These are phyloP conservation scores for Epistrophe eligans DNA, from an alignment of 2,888 invertebrate genomes.

Conservation along the genomic window DNA sequence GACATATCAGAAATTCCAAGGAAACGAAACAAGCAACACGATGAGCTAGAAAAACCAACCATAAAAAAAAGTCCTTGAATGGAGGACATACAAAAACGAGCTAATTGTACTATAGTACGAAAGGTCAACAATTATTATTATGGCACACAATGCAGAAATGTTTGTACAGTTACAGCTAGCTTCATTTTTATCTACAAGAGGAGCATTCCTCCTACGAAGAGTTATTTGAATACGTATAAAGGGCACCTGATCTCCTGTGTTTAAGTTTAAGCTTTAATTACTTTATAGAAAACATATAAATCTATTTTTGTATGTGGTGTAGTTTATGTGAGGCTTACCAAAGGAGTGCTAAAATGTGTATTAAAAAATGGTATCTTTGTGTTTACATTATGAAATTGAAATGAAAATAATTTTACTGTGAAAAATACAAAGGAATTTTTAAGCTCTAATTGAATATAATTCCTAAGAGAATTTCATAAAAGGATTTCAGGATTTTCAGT, in stretches of 20 bases:
- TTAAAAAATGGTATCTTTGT: neutral
- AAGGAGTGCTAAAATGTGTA: neutral
- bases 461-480: neutral
- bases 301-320: too few species aligned
- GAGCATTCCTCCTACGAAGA: neutral
- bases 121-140: constrained; percentile 55
- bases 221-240: constrained; percentile 7
- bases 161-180: neutral
- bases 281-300: neutral
- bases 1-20: constrained; percentile 4
- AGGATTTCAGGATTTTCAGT: neutral
- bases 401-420: neutral
- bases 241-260: constrained; percentile 6
- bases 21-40: neutral
- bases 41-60: neutral
- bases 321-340: neutral
- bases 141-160: constrained; percentile 23
- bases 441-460: constrained; percentile 4
- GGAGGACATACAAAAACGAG: neutral
- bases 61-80: constrained; percentile 39
- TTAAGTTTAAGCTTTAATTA: constrained; percentile 54
- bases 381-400: neutral
- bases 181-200: neutral
- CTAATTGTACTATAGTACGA: constrained; percentile 41
- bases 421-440: neutral